Evolutionary conservation across 2,113 vertebrate genomes (phyloP).

Genomic region (Istiophorus platypterus): DNA sequence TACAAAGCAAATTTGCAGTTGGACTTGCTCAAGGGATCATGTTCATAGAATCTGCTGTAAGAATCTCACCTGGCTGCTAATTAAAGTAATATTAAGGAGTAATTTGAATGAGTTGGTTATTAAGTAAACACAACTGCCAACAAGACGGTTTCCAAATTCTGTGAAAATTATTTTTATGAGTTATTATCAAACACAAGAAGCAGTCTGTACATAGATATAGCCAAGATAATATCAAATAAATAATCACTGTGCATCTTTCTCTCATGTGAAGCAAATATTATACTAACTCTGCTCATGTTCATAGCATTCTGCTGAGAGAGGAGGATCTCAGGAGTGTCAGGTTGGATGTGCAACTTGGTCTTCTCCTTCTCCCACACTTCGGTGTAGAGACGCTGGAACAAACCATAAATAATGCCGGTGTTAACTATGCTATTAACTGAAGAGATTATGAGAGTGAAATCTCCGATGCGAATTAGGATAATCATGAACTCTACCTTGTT

Average conservation of each 20-base stretch:
- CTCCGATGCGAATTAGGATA: neutral
- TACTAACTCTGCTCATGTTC: slow-evolving; percentile 74
- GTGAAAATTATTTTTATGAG: neutral
- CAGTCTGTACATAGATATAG: neutral
- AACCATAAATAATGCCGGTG: neutral
- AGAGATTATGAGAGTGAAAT: neutral
- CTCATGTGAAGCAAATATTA: neutral
- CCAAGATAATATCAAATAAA: neutral
- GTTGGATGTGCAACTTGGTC: slow-evolving; percentile 86
- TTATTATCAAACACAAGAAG: neutral
- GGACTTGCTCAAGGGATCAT: neutral
- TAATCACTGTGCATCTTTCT: neutral
- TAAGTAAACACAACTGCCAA: neutral
- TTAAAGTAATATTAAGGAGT: neutral
- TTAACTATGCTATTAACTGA: slow-evolving; percentile 5
- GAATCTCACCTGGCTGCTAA: neutral
- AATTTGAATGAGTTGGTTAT: neutral
- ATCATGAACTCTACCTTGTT: slow-evolving; percentile 83
- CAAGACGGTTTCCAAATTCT: neutral
- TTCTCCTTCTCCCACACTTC: slow-evolving; percentile 93
- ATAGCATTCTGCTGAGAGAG: slow-evolving; percentile 84
- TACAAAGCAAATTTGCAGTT: neutral
- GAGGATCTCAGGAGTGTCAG: slow-evolving; percentile 89
- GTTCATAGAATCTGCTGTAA: neutral
- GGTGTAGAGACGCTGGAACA: slow-evolving; percentile 83